A percentile compares a stretch with the other conserved stretches of the same genome.
These are phyloP conservation scores for Pristis pectinata DNA, from an alignment of 2,797 vertebrate species.

Conservation along the genomic window DNA sequence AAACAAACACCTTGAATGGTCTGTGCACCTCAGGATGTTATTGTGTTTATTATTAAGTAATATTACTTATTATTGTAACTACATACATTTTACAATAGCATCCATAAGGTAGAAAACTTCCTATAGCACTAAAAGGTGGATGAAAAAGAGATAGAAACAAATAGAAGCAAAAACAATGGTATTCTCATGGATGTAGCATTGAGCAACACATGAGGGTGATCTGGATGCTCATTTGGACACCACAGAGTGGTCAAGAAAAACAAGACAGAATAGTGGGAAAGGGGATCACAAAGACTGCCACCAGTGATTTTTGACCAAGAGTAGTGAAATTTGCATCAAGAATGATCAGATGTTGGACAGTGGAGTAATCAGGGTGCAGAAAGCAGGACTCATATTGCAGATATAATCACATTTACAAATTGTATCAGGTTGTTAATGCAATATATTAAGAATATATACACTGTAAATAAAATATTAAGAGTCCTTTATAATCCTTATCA, in stretches of 20 bases:
- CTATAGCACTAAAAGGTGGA: not conserved
- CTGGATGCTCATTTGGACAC: not conserved
- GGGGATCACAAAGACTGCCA: not conserved
- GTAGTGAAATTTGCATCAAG: not conserved
- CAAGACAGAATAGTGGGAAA: not conserved
- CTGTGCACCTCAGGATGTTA: not conserved
- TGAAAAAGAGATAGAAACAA: not conserved
- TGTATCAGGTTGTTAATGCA: not conserved
- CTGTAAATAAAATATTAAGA: not conserved
- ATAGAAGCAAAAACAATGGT: not conserved
- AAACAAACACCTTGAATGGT: not conserved
- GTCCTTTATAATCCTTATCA: not conserved
- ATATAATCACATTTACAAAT: not conserved
- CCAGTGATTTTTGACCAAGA: not conserved
- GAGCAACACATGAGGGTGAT: not conserved
- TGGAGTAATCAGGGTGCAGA: not conserved
- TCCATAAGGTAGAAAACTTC: not conserved
- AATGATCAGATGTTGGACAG: not conserved
- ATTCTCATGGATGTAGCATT: not conserved
- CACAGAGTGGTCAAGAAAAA: not conserved
- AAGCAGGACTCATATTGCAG: not conserved
- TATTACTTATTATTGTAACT: not conserved
- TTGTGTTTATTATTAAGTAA: not conserved
- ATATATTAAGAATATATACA: not conserved
- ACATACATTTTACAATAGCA: not conserved